Percentiles rank a stretch among this genome's conserved stretches.
These are phyloP conservation scores for Gorsachius goisagi DNA, from an alignment of 2,113 vertebrate species.

Conservation along the genomic window DNA sequence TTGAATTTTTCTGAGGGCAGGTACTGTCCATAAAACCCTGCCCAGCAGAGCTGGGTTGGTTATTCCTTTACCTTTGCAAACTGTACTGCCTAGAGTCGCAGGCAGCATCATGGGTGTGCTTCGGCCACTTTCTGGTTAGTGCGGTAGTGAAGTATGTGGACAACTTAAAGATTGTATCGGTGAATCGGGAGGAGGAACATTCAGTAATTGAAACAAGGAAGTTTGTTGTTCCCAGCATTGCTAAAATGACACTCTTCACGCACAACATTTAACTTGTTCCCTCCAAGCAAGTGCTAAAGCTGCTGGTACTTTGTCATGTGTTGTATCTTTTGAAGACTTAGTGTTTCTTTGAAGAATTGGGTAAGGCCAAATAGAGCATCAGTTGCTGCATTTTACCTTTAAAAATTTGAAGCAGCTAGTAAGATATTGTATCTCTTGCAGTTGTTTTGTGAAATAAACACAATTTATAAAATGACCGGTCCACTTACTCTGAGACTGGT, in stretches of 20 bases:
- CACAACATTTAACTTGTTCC: background rate
- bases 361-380: background rate
- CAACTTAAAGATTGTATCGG: background rate
- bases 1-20: background rate
- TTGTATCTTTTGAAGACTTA: background rate
- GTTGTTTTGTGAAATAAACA: background rate
- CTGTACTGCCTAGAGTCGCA: background rate
- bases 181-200: slow-evolving; percentile 9
- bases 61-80: background rate
- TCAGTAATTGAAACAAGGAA: slow-evolving; percentile 46
- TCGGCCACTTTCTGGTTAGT: background rate
- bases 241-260: background rate
- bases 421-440: background rate
- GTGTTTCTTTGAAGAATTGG: background rate
- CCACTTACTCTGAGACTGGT: fast-evolving
- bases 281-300: background rate
- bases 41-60: background rate
- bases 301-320: background rate
- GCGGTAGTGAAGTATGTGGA: background rate
- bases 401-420: background rate
- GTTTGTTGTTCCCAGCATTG: background rate
- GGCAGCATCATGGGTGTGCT: background rate
- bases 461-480: background rate
- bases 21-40: background rate
- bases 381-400: background rate